Evolutionary conservation across 2,797 vertebrate species (phyloP).

Genomic region (Phataginus tricuspis): DNA sequence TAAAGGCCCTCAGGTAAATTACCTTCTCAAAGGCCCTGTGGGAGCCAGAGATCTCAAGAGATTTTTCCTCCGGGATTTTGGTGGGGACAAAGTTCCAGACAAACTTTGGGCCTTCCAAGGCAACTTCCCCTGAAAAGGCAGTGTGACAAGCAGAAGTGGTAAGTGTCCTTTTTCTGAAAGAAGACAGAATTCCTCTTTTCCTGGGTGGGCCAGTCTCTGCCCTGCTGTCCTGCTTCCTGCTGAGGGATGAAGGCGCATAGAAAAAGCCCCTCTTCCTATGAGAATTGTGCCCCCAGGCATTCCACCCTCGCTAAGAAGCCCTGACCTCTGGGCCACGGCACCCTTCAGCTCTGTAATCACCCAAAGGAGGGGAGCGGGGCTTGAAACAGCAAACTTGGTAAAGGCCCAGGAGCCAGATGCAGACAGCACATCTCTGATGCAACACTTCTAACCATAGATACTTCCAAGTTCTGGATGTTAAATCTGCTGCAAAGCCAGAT

Average conservation of each 20-base stretch:
- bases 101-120: background rate
- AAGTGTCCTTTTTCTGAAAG: background rate
- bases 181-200: background rate
- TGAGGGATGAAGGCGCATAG: background rate
- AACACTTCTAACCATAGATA: background rate
- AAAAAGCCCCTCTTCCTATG: background rate
- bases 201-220: background rate
- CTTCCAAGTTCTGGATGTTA: conserved; percentile 15
- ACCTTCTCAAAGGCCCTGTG: background rate
- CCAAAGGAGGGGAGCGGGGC: background rate
- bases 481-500: background rate
- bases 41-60: background rate
- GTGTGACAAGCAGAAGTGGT: background rate
- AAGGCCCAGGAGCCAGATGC: background rate
- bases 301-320: background rate
- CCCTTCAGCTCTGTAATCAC: background rate
- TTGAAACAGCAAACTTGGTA: conserved; percentile 24
- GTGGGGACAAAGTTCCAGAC: background rate
- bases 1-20: conserved; percentile 27
- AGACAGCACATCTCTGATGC: background rate
- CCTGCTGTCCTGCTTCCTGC: background rate
- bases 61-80: background rate
- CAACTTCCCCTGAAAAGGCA: background rate
- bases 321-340: background rate
- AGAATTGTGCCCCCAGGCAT: background rate